A percentile compares a stretch with the other conserved stretches of the same genome.
phyloP scores from a whole-genome alignment of 2,888 invertebrate genomes.

The Sympetrum striolatum region DNA sequence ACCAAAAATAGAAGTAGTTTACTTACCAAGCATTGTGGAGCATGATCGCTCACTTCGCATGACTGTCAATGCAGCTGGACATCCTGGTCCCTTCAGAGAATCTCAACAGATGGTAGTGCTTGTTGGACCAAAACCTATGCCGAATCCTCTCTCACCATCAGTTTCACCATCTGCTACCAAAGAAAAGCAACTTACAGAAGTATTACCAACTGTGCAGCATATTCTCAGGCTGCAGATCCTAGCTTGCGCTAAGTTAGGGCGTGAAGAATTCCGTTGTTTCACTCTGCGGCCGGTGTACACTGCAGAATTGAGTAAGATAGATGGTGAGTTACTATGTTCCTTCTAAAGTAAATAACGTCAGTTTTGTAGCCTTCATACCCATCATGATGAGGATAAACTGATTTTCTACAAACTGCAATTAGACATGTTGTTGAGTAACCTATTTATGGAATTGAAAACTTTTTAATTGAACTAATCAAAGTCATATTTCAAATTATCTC shows the following conservation, averaged over 20 bases:
- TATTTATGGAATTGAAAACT: too few relatives aligned
- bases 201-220: slow-evolving; percentile 28
- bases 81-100: slow-evolving; percentile 17
- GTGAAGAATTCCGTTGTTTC: slow-evolving; percentile 64
- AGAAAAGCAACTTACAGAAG: background rate
- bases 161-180: background rate
- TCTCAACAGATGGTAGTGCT: background rate
- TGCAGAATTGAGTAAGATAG: background rate
- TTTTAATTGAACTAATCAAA: too few relatives aligned
- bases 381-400: too few relatives aligned
- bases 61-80: slow-evolving; percentile 7
- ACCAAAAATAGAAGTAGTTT: slow-evolving; percentile 13
- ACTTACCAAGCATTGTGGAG: slow-evolving; percentile 25
- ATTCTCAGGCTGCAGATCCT: slow-evolving; percentile 47
- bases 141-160: background rate
- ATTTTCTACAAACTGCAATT: too few relatives aligned
- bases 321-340: background rate
- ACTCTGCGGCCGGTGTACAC: slow-evolving; percentile 61
- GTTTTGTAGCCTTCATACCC: background rate
- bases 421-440: too few relatives aligned
- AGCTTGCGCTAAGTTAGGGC: slow-evolving; percentile 16
- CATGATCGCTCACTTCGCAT: slow-evolving; percentile 31
- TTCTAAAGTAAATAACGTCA: background rate
- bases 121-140: background rate
- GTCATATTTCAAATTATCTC: too few relatives aligned